A percentile compares a stretch with the other conserved stretches of the same genome.
phyloP scores from a whole-genome alignment of 1,140 invertebrate genomes.

The Watersipora subatra region DNA sequence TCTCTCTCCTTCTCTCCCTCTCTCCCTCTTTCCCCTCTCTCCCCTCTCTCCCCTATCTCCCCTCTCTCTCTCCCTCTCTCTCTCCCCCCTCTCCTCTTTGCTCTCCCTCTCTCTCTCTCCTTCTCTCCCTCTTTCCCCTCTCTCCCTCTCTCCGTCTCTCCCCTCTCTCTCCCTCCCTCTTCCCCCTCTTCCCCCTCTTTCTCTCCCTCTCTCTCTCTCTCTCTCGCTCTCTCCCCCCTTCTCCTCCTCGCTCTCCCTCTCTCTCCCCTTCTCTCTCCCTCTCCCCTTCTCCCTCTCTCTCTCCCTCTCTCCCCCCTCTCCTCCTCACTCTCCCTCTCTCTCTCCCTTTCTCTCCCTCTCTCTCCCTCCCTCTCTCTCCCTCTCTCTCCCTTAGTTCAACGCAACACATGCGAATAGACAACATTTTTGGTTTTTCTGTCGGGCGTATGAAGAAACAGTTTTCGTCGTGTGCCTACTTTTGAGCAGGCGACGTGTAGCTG shows the following conservation, averaged over 20 bases:
- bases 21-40: slow-evolving; percentile 2
- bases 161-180: neutral
- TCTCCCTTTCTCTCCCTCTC: neutral
- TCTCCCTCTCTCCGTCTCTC: neutral
- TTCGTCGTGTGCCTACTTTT: no score
- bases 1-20: no score
- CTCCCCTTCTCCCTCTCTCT: neutral
- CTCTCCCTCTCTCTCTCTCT: no score
- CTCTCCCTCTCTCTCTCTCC: no score
- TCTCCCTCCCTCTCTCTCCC: neutral
- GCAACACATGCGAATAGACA: no score
- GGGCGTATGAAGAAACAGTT: no score
- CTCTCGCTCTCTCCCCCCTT: no score
- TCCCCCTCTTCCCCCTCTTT: slow-evolving; percentile 11
- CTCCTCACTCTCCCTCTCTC: neutral
- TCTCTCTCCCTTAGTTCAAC: no score
- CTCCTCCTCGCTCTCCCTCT: no score
- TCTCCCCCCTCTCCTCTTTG: neutral
- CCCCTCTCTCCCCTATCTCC: no score
- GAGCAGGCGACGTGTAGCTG: no score
- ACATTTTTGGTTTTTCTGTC: no score
- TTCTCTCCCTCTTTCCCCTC: neutral
- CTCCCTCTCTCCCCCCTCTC: neutral
- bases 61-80: neutral
- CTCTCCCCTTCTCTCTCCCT: neutral